Evolutionary conservation across 2,888 invertebrate species (phyloP), one percentile per base, ranked within the genome.

Genomic region (Petrolisthes cinctipes): DNA sequence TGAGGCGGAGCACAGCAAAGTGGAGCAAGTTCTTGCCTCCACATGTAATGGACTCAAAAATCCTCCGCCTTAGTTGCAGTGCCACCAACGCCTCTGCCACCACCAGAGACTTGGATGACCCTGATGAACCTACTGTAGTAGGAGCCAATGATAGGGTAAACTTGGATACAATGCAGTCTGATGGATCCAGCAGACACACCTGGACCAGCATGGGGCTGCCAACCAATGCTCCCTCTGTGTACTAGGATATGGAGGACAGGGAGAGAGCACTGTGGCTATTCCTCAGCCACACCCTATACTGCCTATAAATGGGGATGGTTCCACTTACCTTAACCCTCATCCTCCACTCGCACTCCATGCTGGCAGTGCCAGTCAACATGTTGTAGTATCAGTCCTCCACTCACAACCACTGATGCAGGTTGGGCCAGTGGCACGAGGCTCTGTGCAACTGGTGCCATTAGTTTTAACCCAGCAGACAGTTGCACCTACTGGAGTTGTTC

Each of bases 1-100:
- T 23, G 75, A 73, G 66, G 37, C 71, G 20, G 87, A 88, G 73
- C 80, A 61, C 4, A 61, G 68, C 61, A 88, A 88, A 61, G 87
- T 88, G 66, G 78, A 81, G 20, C 87, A 81, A 23, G 83, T 84
- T n/a, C 66, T 88, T 14, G 75, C 83, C 81, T 53, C 54, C 23
- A 61, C 73, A 23, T 71, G 80, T 5, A 81, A 81, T 37, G 11
- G n/a, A 7, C 20, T 81, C 56, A 75, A n/a, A 57, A 68, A 68
- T 51, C 66, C 57, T 61, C n/a, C 2, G 37, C 56, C n/a, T 14
- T 17, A 68, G 37, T 37, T 37, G 37, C 2, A 37, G 37, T 37
- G 37, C 1, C 37, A 61, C 11, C 71, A 71, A 11, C 5, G n/a
- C 20, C 6, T 6, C 71, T 71, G 20, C 71, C 6, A n/a, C 71